Evolutionary conservation across 2,888 invertebrate genomes (phyloP).

Genomic region (Cataglyphis altisquamis): DNA sequence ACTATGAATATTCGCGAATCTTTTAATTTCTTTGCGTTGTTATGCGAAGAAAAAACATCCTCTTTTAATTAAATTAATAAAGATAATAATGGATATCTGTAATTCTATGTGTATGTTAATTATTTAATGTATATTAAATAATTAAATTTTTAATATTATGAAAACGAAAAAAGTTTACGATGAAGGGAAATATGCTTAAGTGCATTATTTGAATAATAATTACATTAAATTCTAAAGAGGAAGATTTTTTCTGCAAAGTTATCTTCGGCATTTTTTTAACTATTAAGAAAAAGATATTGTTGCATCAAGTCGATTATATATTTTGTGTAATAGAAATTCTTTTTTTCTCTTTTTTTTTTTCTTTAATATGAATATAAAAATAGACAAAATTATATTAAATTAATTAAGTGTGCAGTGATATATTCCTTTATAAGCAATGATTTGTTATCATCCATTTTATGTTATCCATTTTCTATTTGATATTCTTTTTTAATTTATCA

Average conservation of each 20-base stretch:
- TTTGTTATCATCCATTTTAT: neutral
- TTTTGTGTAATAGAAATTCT: neutral
- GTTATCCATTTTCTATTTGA: neutral
- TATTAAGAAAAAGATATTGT: neutral
- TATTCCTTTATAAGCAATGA: neutral
- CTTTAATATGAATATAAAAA: neutral
- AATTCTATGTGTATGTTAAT: neutral
- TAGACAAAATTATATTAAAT: conserved; percentile 1
- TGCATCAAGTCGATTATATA: neutral
- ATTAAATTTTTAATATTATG: neutral
- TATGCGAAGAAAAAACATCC: neutral
- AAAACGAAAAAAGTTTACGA: neutral
- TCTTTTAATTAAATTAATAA: neutral
- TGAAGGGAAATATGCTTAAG: neutral
- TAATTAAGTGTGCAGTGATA: neutral
- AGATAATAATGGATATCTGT: neutral
- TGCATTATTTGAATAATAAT: neutral
- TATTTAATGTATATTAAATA: neutral
- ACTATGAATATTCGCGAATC: conserved; percentile 19
- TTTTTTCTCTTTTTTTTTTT: neutral
- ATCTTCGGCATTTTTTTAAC: neutral
- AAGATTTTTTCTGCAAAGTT: neutral
- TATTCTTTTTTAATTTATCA: neutral
- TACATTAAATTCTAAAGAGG: neutral
- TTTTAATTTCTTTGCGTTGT: neutral